These are phyloP conservation scores for Agrilus cyanescens DNA, from an alignment of 2,888 invertebrate genomes.

Conservation along the genomic window DNA sequence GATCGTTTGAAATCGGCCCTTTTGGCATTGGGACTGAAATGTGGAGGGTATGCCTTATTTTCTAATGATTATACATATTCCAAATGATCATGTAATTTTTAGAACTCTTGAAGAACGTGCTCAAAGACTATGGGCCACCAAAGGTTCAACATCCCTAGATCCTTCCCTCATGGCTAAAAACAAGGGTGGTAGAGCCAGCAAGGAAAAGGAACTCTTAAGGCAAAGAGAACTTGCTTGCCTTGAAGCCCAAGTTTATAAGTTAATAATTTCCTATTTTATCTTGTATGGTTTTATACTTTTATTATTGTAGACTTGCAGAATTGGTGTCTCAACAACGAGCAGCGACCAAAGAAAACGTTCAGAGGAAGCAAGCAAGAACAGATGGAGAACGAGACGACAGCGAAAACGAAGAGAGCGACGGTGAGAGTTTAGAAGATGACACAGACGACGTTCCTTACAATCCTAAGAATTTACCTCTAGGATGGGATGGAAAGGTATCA, in stretches of 20 bases:
- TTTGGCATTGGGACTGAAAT: slow-evolving; percentile 93
- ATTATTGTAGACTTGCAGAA: slow-evolving; percentile 54
- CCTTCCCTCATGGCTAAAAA: slow-evolving; percentile 85
- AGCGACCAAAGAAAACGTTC: slow-evolving; percentile 95
- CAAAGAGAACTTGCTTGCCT: slow-evolving; percentile 79
- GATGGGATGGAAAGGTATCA: slow-evolving; percentile 91
- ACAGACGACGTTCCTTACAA: slow-evolving; percentile 97
- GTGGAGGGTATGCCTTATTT: slow-evolving; percentile 61
- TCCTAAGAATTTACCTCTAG: slow-evolving; percentile 96
- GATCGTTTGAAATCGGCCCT: slow-evolving; percentile 95
- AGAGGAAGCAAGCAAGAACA: slow-evolving; percentile 92
- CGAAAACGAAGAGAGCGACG: slow-evolving; percentile 76
- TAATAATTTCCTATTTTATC: slow-evolving; percentile 1
- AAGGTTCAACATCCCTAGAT: slow-evolving; percentile 87
- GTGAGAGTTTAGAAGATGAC: slow-evolving; percentile 70
- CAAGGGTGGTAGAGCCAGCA: slow-evolving; percentile 57
- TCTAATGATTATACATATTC: background rate
- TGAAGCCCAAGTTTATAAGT: slow-evolving; percentile 83
- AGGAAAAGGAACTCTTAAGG: slow-evolving; percentile 51
- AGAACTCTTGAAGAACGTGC: slow-evolving; percentile 93
- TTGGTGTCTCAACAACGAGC: slow-evolving; percentile 73
- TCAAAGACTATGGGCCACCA: slow-evolving; percentile 88
- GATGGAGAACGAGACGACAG: slow-evolving; percentile 89
- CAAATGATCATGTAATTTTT: slow-evolving; percentile 8
- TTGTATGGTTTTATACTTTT: background rate